Evolutionary conservation across 53 echinoderm and acorn worm genomes (phyloP).

Genomic region (Apostichopus leukothele): DNA sequence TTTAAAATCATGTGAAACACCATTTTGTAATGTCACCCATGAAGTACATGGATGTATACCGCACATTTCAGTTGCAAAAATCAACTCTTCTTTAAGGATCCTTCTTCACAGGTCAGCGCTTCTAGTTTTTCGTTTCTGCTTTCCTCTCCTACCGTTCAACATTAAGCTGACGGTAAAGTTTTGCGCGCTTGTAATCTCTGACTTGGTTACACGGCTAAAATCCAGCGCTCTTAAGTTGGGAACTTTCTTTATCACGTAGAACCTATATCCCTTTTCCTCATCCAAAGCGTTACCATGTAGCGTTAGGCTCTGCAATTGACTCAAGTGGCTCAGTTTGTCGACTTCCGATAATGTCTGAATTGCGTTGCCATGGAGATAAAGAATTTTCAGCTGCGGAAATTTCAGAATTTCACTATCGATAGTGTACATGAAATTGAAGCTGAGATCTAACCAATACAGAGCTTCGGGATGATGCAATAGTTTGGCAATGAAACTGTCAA

Average conservation of each 20-base stretch:
- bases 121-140: neutral
- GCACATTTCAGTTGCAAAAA: no score
- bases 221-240: conserved; percentile 83
- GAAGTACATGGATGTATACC: no score
- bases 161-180: conserved; percentile 42
- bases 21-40: no score
- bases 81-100: no score
- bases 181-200: conserved; percentile 66
- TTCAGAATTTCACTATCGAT: conserved; percentile 73
- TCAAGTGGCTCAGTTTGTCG: conserved; percentile 68
- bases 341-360: conserved; percentile 69
- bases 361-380: conserved; percentile 95
- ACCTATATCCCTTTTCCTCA: conserved; percentile 67
- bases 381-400: conserved; percentile 77
- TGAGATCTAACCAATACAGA: conserved; percentile 84
- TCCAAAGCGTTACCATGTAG: conserved; percentile 89
- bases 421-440: conserved; percentile 78
- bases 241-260: conserved; percentile 67
- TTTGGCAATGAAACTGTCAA: conserved; percentile 58
- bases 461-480: conserved; percentile 59
- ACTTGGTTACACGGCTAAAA: conserved; percentile 80
- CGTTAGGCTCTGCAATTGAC: conserved; percentile 66
- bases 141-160: neutral
- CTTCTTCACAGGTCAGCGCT: conserved; percentile 1
- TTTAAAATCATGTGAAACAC: no score